These are phyloP conservation scores for Bombus affinis DNA, from an alignment of 1,140 invertebrate genomes.

Conservation along the genomic window DNA sequence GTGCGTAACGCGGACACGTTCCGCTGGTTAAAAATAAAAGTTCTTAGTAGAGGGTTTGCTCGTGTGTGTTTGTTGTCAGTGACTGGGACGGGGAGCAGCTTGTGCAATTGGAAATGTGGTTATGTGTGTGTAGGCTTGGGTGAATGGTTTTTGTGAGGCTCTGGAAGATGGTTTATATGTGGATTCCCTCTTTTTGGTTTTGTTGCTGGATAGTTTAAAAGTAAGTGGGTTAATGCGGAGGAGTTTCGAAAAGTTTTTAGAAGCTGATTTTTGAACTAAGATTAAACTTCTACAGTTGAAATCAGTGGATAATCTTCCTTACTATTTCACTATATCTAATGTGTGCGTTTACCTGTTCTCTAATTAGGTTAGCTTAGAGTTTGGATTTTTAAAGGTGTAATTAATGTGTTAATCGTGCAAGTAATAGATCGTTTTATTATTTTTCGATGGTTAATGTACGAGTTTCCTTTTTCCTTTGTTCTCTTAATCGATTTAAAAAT, in stretches of 20 bases:
- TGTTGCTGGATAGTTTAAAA: not conserved
- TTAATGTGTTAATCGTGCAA: too few species aligned
- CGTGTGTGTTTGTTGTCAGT: not conserved
- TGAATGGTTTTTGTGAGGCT: not conserved
- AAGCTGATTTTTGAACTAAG: not conserved
- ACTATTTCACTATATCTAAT: not conserved
- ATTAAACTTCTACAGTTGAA: too few species aligned
- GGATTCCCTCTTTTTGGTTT: not conserved
- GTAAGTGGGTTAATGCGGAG: not conserved
- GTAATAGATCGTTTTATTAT: too few species aligned
- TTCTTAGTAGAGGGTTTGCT: not conserved
- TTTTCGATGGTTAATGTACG: too few species aligned
- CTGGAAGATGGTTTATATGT: not conserved
- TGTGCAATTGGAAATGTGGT: not conserved
- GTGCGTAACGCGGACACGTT: slow-evolving; percentile 79
- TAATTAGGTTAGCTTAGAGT: not conserved
- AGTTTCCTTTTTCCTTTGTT: too few species aligned
- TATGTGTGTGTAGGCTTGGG: not conserved
- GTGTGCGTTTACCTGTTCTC: not conserved
- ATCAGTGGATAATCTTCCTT: not conserved
- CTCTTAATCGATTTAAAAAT: too few species aligned
- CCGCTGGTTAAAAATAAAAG: slow-evolving; percentile 25
- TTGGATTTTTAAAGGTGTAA: too few species aligned
- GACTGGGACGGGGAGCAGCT: not conserved
- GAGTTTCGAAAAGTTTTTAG: not conserved